phyloP scores from a whole-genome alignment of 2,113 vertebrate genomes.

The Ceyx margarethae region DNA sequence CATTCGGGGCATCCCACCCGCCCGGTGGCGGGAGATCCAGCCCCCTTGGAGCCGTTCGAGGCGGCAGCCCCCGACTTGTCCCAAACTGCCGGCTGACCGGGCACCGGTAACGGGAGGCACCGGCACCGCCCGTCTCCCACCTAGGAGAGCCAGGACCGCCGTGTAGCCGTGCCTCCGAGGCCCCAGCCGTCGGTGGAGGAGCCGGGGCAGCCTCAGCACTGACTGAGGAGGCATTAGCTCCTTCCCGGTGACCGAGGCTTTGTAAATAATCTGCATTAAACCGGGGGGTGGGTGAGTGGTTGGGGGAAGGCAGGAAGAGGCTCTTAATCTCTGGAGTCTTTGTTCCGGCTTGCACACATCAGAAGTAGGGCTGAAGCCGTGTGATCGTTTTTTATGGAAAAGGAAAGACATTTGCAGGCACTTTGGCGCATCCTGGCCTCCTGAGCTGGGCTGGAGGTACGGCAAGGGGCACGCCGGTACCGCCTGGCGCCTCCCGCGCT shows the following conservation, averaged over 20 bases:
- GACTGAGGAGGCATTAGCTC: background rate
- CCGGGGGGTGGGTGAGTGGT: background rate
- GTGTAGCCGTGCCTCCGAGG: too few species aligned
- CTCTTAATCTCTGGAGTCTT: background rate
- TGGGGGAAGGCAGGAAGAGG: background rate
- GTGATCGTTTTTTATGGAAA: background rate
- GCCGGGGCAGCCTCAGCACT: background rate
- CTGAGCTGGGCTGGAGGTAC: background rate
- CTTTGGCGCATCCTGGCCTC: background rate
- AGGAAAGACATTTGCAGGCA: conserved; percentile 8
- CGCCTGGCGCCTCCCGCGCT: background rate
- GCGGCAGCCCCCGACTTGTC: background rate
- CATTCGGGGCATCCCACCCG: background rate
- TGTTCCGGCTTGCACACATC: background rate
- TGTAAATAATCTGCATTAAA: background rate
- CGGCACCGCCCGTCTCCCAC: background rate
- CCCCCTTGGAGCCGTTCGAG: background rate
- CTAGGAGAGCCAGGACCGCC: background rate
- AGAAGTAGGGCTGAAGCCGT: background rate
- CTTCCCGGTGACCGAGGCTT: background rate
- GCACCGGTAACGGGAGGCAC: background rate
- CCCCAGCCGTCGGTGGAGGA: too few species aligned
- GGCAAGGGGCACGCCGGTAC: background rate
- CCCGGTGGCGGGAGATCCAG: background rate
- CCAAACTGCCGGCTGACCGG: background rate